Evolutionary conservation across 2,888 invertebrate species (phyloP).

Genomic region (Adela reaumurella): DNA sequence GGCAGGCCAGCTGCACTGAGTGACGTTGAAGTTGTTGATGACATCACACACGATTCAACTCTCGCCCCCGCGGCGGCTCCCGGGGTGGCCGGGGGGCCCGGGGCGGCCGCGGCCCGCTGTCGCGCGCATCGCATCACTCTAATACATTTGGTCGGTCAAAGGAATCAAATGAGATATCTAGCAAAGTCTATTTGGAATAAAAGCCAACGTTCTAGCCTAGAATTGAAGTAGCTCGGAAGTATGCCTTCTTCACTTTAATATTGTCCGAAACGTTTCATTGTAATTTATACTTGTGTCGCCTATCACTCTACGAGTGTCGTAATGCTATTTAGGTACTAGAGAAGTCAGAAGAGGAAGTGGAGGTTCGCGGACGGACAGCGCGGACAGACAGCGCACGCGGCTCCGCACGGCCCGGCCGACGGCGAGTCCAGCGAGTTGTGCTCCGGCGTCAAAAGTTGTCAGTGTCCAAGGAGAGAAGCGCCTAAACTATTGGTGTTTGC

Average conservation of each 20-base stretch:
- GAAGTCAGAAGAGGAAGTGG: background rate
- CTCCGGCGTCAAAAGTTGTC: slow-evolving; percentile 44
- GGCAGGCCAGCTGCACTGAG: no score
- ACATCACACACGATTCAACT: no score
- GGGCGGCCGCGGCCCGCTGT: slow-evolving; percentile 18
- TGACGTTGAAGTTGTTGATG: no score
- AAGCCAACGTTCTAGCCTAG: slow-evolving; percentile 51
- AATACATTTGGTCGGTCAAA: slow-evolving; percentile 41
- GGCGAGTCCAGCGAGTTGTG: slow-evolving; percentile 22
- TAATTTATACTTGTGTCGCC: slow-evolving; percentile 38
- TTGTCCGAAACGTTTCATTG: slow-evolving; percentile 51
- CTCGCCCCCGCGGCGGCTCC: slow-evolving; percentile 14
- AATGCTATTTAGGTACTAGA: slow-evolving; percentile 28
- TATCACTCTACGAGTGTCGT: slow-evolving; percentile 53
- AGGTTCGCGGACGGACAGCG: slow-evolving; percentile 4
- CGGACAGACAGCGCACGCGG: slow-evolving; percentile 15
- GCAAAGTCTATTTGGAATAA: slow-evolving; percentile 56
- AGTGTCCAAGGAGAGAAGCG: slow-evolving; percentile 53
- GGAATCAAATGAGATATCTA: slow-evolving; percentile 44
- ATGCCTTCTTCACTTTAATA: slow-evolving; percentile 49
- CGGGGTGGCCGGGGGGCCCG: slow-evolving; percentile 28
- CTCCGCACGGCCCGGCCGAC: slow-evolving; percentile 13
- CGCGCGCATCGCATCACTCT: slow-evolving; percentile 37
- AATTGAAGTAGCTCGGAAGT: slow-evolving; percentile 52
- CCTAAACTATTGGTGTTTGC: slow-evolving; percentile 58